Base-by-base conservation (phyloP, 2,888 invertebrate species). In the Conus canariensis region DNA sequence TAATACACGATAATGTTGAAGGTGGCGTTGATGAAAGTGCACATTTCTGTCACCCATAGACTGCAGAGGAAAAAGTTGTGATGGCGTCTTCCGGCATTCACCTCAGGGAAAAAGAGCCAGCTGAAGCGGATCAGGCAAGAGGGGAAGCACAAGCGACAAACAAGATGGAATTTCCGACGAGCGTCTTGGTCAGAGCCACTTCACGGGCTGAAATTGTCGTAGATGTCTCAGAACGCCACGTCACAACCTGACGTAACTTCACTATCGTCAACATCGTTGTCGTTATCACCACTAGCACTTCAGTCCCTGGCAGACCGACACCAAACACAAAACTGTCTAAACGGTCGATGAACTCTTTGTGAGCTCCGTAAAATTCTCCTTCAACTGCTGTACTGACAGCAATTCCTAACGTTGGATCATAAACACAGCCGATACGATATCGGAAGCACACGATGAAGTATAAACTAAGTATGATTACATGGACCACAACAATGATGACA, bases 1-100 rank as follows among this genome's bases (percentile, higher is more conserved):
- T 70, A 87, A 19, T 87, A 87, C 67, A 87, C 87, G 45, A 67
- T 70, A 14, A 87, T n/a, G 87, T 87, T 87, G 58, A 87, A 74
- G 12, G 30, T 56, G 70, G 87, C 30, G 59, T 87, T 87, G 56
- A 87, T 45, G 45, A 9, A 67, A 22, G 25, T 87, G 3, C 19
- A 56, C 10, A 70, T 19, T 16, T 87, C 70, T 6, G 10, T n/a
- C 14, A 87, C 60, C 67, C 87, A 67, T 19, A 87, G 8, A 16
- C 45, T 19, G 9, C 12, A n/a, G 22, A 87, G 7, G 19, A 59
- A 87, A 22, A 87, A 70, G 56, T 87, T 87, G 9, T 87, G 70
- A 60, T 87, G 25, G 10, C 87, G 87, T 22, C 87, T 12, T 45
- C 70, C 67, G 22, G 45, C 2, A 14, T n/a, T 87, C 22, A 87